Evolutionary conservation across 2,797 vertebrate species (phyloP), one percentile per base, ranked within the genome.

Genomic region (Lindbergichthys nudifrons): DNA sequence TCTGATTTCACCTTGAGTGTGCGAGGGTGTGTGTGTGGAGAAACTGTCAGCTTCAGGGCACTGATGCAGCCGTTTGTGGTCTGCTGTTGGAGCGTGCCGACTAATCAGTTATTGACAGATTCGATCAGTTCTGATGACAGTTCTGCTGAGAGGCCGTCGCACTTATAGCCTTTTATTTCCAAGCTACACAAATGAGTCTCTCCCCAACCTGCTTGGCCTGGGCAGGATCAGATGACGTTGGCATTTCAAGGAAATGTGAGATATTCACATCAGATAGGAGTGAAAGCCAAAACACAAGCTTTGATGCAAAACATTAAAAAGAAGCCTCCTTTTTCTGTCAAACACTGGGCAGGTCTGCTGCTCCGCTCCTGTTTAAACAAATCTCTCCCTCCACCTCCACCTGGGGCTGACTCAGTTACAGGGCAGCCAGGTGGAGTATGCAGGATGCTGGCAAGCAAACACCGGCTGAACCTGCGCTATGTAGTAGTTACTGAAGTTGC

Each of bases 401-500:
- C 54, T 1, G 1, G 79, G 78, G 88, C 85, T 81, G 75, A 87
- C 86, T 97, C 96, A 99, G 95, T 99, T 99, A 92, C 98, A 99
- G 74, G 97, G 98, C 90, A 99, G 94, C 98, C 98, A 99, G 90
- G 98, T 98, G 7, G 97, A 98, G 91, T 97, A 99, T 0, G 96
- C 95, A 80, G 96, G 96, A 85, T 97, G 97, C 93, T 98, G 97
- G 93, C 97, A 99, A 13, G 97, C 94, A 85, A 99, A 98, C 83
- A 99, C 93, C 5, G 98, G 97, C 95, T 99, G 98, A 73, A 99
- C 96, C 92, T 98, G 98, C 30, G 98, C 97, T 84, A 99, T 97
- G 87, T 99, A 99, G 90, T 99, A 99, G 96, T 98, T 99, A 94
- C 96, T 99, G 93, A 99, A 99, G 95, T 99, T 99, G 87, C 96